A percentile compares a stretch with the other conserved stretches of the same genome.
Conservation (phyloP, 2,888 invertebrate species). For the Pammene aurita region DNA sequence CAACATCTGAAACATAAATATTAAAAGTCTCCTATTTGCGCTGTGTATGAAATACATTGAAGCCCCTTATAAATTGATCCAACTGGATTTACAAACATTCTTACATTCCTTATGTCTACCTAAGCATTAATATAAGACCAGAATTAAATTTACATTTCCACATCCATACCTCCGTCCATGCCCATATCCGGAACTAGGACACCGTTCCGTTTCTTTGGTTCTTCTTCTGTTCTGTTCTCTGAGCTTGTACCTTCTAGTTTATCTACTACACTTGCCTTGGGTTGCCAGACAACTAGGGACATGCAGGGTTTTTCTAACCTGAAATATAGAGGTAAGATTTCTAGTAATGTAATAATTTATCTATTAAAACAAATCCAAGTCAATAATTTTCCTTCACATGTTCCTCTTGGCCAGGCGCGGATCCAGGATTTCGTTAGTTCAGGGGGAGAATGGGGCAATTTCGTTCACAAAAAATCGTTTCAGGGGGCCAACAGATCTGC, state of each 20-base stretch:
- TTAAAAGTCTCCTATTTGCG: no score
- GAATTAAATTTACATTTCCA: constrained; percentile 67
- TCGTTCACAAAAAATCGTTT: no score
- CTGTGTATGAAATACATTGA: not conserved
- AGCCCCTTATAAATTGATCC: not conserved
- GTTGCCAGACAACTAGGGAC: constrained; percentile 92
- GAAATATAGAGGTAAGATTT: constrained; percentile 47
- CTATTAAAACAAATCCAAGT: no score
- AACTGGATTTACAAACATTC: not conserved
- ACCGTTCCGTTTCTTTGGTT: constrained; percentile 61
- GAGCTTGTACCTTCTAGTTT: constrained; percentile 60
- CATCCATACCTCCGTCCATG: constrained; percentile 56
- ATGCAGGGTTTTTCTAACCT: constrained; percentile 88
- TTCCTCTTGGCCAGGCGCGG: no score
- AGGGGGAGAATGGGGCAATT: no score
- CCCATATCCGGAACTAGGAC: constrained; percentile 59
- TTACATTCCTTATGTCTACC: not conserved
- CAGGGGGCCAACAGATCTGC: no score
- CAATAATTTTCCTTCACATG: no score
- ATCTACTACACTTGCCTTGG: constrained; percentile 82
- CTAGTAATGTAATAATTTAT: not conserved
- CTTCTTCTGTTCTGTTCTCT: constrained; percentile 52
- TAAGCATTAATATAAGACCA: not conserved
- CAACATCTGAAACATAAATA: no score
- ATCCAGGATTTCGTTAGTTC: no score